Evolutionary conservation across 2,888 invertebrate genomes (phyloP).

Genomic region (Frankliniella fusca): DNA sequence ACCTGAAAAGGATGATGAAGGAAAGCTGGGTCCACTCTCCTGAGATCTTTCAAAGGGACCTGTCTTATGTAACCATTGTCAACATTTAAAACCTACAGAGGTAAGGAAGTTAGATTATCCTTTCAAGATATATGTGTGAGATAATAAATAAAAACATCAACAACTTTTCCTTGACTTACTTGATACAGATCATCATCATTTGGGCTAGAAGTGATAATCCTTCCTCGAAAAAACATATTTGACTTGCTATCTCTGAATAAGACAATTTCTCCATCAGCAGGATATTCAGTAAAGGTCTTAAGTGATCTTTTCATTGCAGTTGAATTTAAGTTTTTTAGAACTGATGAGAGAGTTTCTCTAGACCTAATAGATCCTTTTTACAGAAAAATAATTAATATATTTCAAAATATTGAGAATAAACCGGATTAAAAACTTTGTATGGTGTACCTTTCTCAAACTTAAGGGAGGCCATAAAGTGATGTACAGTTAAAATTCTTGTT

Average conservation of each 20-base stretch:
- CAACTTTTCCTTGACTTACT: not conserved
- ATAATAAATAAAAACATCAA: not conserved
- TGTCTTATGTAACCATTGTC: not conserved
- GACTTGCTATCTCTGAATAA: not conserved
- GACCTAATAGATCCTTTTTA: not conserved
- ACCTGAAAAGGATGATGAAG: conserved; percentile 2
- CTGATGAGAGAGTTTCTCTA: not conserved
- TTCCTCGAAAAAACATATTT: not conserved
- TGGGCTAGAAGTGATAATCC: not conserved
- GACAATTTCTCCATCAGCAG: conserved; percentile 12
- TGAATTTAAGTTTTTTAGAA: not conserved
- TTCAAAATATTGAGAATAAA: not conserved
- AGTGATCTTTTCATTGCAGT: not conserved
- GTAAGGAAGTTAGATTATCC: not conserved
- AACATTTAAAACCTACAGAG: not conserved
- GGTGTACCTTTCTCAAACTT: no score
- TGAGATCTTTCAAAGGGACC: not conserved
- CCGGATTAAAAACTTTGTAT: not conserved
- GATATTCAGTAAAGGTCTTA: not conserved
- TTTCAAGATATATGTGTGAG: not conserved
- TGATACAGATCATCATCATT: not conserved
- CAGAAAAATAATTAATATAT: not conserved
- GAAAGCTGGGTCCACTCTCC: not conserved
- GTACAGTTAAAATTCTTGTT: not conserved
- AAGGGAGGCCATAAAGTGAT: not conserved